Base-by-base conservation (phyloP, 2,888 invertebrate genomes). In the Oligia fasciuncula region DNA sequence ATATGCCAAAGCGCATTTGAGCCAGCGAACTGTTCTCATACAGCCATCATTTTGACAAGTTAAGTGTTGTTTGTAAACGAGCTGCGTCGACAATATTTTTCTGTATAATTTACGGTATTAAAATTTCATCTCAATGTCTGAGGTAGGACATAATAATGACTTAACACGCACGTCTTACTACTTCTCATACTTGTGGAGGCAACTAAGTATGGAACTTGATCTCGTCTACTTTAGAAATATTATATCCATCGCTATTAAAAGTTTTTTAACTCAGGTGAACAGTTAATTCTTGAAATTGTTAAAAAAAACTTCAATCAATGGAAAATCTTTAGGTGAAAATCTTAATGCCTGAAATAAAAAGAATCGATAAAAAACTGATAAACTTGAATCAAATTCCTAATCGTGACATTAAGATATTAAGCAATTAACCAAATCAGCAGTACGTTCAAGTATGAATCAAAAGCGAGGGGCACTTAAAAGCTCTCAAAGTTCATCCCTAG, bases 71-170 rank as follows among this genome's bases (percentile, higher is more conserved):
- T 89, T 91, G 91, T 92, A 91, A 93, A 90, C 91, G 88, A 89
- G 84, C 84, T 81, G 87, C 87, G 90, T 91, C 93, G 90, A 92
- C 92, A 92, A 92, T 93, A 91, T 91, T 92, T 93, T 91, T 90
- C 87, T 87, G 88, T 88, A 91, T 91, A 92, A 93, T 93, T 91
- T 89, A 88, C 85, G 77, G 84, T 88, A 90, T 93, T 91, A 91
- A 91, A 91, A 91, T 91, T 91, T 92, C 92, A 91, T 92, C 91
- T 91, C 90, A 86, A 85, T 85, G 89, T 89, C 87, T 86, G 87
- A 60, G 82, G 85, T 75, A 79, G 77, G 87, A 88, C 89, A 87
- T 92, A 92, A 92, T 92, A 89, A 91, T 90, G 87, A 90, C 90
- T 90, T 88, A 88, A 90, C 93, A 94, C 92, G 93, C 92, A 91